Conservation (phyloP, 2,888 invertebrate species). For the Mythimna pallens region DNA sequence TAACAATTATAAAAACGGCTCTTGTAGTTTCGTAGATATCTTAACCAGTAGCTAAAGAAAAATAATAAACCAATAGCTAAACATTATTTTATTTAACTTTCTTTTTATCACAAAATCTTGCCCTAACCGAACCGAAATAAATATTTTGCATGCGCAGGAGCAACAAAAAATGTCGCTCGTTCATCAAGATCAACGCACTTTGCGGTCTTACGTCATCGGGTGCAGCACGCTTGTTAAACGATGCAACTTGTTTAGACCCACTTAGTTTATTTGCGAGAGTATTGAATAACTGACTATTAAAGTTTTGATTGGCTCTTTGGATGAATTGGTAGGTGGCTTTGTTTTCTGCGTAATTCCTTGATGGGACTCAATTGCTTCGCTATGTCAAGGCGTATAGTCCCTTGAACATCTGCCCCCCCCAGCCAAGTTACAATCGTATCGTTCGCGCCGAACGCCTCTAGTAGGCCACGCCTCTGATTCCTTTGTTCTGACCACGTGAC, state of each 20-base stretch:
- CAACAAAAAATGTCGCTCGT: constrained; percentile 50
- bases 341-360: constrained; percentile 5
- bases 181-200: constrained; percentile 63
- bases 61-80: no score
- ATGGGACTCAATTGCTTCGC: constrained; percentile 1
- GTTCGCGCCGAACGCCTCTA: no score
- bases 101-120: background rate
- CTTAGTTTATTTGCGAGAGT: constrained; percentile 38
- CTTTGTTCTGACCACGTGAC: no score
- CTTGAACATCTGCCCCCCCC: no score
- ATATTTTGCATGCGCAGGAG: constrained; percentile 37
- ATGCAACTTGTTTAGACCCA: constrained; percentile 49
- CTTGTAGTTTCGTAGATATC: no score
- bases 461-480: no score
- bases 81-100: background rate
- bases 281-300: constrained; percentile 38
- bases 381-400: background rate
- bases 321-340: background rate
- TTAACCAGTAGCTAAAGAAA: no score
- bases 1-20: no score
- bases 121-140: constrained; percentile 6
- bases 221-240: constrained; percentile 49
- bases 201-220: constrained; percentile 52
- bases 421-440: no score
- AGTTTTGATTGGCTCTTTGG: constrained; percentile 35